Evolutionary conservation across 1,140 invertebrate species (phyloP), one percentile per base, ranked within the genome.

Genomic region (Aleiodes sp.): DNA sequence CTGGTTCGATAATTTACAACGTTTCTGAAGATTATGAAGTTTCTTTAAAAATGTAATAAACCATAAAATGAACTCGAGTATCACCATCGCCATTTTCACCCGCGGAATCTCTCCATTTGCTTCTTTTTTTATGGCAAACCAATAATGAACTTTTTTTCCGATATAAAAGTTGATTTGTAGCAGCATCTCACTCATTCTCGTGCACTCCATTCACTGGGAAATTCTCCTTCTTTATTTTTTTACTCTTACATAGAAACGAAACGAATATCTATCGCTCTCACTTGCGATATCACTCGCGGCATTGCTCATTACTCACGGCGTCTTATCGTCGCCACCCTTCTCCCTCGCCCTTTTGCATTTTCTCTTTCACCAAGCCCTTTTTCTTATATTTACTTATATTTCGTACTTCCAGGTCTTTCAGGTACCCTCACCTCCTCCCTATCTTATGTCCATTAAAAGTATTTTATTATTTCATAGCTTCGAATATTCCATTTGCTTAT

Each of bases 141-240:
- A 84, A 84, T 84, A 84, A 84, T 84, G 83, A 84, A 84, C 80
- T 83, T 82, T 83, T 83, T 83, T 75, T 76, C 80, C 76, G 78
- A 75, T 80, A 82, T 83, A 84, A 84, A 86, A 84, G 78, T 86
- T 84, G 82, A 84, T 84, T 84, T 83, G 82, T 76, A 81, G 78
- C 73, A 60, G 72, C 70, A 57, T 77, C 75, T 78, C 74, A 71
- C 73, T 79, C 72, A 75, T 74, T 76, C 72, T 56, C 59, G 70
- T 65, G 35, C 59, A 71, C 70, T 76, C 75, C 72, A 70, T 72
- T 73, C 65, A 65, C 70, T 9, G 46, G 21, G 26, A 52, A 52
- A 21, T 10, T 21, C 21, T 8, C 26, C 9, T n/a, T 14, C 41
- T 46, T 14, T 19, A n/a, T 19, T 14, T 46, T 8, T 35, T 35